Base-by-base conservation (phyloP, 2,113 vertebrate genomes). In the human region DNA sequence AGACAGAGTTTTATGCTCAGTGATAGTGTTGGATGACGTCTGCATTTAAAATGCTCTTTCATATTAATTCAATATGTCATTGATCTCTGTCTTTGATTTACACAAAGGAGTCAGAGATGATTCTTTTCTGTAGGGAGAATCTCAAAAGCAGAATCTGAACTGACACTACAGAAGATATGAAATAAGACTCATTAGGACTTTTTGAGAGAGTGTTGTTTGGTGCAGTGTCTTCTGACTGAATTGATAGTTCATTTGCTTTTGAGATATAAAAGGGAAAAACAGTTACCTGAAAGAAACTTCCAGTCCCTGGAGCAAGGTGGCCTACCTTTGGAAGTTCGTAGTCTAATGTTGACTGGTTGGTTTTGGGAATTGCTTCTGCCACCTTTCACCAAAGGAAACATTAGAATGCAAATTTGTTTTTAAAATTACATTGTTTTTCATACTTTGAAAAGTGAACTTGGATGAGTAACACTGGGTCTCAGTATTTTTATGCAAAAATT, bases 61-160 rank as follows among this genome's bases (percentile, higher is more conserved):
- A 72, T 89, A 78, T 93, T 96, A 94, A 94, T 64, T 93, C 43
- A 45, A 2, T 66, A 57, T 87, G 80, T 70, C 92, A 96, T 55
- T 61, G 70, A 89, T 93, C 90, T 97, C 73, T 84, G 35, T 83
- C 85, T 97, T 92, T 96, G 89, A 96, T 72, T 93, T 66, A 64
- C 68, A 93, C 30, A 78, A 68, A 92, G 88, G 81, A 96, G 35
- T 92, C 43, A 80, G 85, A 96, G 83, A 81, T 7, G 32, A 73
- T 48, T 92, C 55, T 92, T 87, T 92, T 89, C 50, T 86, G 32
- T 59, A 81, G 48, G 35, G 87, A 92, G 55, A 43, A 61, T 40
- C 83, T 97, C 80, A 96, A 90, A 97, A 73, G 92, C 75, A 59
- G 87, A 97, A 70, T 18, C 76, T 48, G 40, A 90, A 43, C 45